Evolutionary conservation across 2,113 vertebrate genomes (phyloP).

Genomic region (Elachura formosa): DNA sequence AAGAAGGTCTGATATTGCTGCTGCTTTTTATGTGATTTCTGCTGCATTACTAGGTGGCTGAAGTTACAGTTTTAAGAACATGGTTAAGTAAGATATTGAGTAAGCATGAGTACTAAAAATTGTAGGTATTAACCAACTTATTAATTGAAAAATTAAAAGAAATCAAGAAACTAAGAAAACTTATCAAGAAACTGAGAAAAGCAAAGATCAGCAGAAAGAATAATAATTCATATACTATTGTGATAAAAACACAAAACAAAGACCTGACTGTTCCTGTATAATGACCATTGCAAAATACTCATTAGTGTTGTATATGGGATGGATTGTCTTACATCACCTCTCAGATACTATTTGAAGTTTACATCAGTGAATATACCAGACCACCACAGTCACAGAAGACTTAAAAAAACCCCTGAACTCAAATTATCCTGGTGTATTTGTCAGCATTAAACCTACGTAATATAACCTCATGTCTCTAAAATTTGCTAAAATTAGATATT

Average conservation of each 20-base stretch:
- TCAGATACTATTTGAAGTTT: background rate
- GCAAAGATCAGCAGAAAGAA: background rate
- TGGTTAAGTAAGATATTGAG: background rate
- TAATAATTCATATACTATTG: background rate
- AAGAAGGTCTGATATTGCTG: background rate
- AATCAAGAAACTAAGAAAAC: background rate
- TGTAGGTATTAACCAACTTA: background rate
- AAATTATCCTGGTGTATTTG: background rate
- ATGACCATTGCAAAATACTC: background rate
- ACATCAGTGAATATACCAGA: background rate
- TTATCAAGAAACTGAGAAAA: background rate
- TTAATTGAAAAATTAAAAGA: background rate
- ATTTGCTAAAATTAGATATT: background rate
- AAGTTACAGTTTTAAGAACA: background rate
- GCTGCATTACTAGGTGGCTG: background rate
- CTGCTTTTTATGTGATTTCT: background rate
- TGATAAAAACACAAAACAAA: background rate
- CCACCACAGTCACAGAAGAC: background rate
- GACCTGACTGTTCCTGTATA: background rate
- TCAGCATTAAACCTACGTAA: background rate
- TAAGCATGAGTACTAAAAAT: background rate
- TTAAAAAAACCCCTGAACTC: rapidly evolving
- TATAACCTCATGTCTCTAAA: background rate
- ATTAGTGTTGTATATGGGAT: background rate
- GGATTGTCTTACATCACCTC: background rate